These are phyloP conservation scores for Pseudomyrmex gracilis DNA, from an alignment of 1,140 invertebrate species.

Conservation along the genomic window DNA sequence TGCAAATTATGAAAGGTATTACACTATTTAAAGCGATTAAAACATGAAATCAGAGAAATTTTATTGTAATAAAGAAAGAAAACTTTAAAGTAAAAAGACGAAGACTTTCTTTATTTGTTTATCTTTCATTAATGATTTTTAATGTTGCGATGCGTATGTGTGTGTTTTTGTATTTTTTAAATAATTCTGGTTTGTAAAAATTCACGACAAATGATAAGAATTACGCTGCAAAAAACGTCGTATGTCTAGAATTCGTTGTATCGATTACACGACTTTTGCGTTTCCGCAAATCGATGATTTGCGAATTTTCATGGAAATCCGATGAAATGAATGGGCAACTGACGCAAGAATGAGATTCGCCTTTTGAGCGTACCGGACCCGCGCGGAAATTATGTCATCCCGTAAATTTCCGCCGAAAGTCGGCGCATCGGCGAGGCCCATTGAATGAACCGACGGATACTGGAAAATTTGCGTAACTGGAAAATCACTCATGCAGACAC, in stretches of 20 bases:
- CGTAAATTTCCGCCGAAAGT: constrained; percentile 63
- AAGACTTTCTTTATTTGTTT: neutral
- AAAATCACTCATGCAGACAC: constrained; percentile 46
- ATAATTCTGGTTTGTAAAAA: neutral
- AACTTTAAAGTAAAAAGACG: neutral
- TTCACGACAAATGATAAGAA: neutral
- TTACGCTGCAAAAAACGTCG: neutral
- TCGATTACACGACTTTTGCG: neutral
- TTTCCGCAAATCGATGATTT: constrained; percentile 13
- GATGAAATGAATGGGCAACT: constrained; percentile 11
- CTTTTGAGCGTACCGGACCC: constrained; percentile 13
- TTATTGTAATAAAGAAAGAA: constrained; percentile 6
- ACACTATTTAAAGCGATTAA: neutral
- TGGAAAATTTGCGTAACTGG: constrained; percentile 63
- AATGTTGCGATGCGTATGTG: no score
- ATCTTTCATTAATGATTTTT: no score
- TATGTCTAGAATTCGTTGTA: neutral
- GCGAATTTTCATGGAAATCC: constrained; percentile 38
- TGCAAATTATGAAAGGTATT: constrained; percentile 12
- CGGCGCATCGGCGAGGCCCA: constrained; percentile 34
- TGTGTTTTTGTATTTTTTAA: neutral
- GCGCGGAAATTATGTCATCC: constrained; percentile 68
- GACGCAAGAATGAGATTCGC: neutral
- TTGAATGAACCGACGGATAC: constrained; percentile 30
- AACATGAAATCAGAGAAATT: neutral